These are phyloP conservation scores for Rhipidura dahli DNA, from an alignment of 2,113 vertebrate genomes.

Conservation along the genomic window DNA sequence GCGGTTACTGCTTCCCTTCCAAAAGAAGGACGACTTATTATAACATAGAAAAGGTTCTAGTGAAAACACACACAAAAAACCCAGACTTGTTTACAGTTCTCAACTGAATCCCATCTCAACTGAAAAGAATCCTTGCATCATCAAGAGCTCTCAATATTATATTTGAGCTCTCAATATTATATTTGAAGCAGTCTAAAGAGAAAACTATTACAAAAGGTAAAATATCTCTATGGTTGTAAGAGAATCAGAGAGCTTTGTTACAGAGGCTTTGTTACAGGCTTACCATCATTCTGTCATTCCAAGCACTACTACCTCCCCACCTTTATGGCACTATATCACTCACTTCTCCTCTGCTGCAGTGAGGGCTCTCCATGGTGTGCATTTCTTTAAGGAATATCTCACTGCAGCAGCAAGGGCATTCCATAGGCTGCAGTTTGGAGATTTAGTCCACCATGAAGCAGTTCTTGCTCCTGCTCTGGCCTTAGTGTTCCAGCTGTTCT, in stretches of 20 bases:
- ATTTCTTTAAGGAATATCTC: neutral
- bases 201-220: neutral
- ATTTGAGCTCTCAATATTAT: neutral
- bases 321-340: neutral
- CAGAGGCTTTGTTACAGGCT: neutral
- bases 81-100: neutral
- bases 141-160: neutral
- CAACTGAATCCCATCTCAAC: neutral
- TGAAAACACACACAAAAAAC: neutral
- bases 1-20: neutral
- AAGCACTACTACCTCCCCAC: neutral
- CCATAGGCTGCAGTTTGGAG: neutral
- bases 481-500: neutral
- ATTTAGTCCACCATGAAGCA: neutral
- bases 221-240: neutral
- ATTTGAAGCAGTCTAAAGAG: neutral
- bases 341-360: neutral
- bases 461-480: neutral
- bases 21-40: neutral
- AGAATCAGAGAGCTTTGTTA: neutral
- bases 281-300: neutral
- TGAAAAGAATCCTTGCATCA: neutral
- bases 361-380: neutral
- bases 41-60: neutral
- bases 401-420: fast-evolving